phyloP scores from a whole-genome alignment of 2,797 vertebrate species.

The Neosilurus mollespiculum region DNA sequence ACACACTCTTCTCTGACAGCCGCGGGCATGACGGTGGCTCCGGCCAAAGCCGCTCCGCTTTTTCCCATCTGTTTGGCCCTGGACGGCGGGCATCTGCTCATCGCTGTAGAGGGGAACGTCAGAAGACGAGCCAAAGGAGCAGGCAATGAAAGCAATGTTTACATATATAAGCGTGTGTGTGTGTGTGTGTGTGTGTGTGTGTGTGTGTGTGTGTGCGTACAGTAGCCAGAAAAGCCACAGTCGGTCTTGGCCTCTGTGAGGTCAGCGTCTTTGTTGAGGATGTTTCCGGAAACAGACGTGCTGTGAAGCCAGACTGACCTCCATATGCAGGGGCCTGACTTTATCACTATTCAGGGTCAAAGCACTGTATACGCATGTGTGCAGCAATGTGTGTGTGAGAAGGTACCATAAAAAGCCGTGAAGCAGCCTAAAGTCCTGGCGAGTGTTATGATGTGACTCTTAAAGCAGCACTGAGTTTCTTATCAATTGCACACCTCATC shows the following conservation, averaged over 20 bases:
- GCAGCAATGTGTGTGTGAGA: background rate
- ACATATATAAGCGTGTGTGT: background rate
- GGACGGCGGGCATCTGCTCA: slow-evolving; percentile 74
- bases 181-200: slow-evolving; percentile 17
- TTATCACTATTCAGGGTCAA: slow-evolving; percentile 39
- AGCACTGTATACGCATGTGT: background rate
- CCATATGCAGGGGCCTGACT: slow-evolving; percentile 44
- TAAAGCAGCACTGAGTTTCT: slow-evolving; percentile 19
- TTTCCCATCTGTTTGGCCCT: slow-evolving; percentile 77
- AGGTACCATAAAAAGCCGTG: no score
- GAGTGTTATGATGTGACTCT: slow-evolving; percentile 1
- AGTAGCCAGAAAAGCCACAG: slow-evolving; percentile 53
- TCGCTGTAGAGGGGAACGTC: slow-evolving; percentile 75
- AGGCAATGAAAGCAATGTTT: slow-evolving; percentile 31
- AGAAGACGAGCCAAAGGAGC: slow-evolving; percentile 80
- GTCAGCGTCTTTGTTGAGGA: slow-evolving; percentile 68
- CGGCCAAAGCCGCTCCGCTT: slow-evolving; percentile 70
- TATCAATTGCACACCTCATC: slow-evolving; percentile 40
- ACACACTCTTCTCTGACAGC: slow-evolving; percentile 73
- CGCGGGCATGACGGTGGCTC: slow-evolving; percentile 67
- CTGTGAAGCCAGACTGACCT: slow-evolving; percentile 66
- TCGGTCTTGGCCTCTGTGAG: slow-evolving; percentile 65
- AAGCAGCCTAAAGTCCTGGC: background rate
- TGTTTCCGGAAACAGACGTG: slow-evolving; percentile 58
- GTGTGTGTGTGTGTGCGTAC: slow-evolving; percentile 7